phyloP scores from a whole-genome alignment of 2,113 vertebrate genomes.

The Pipra filicauda region DNA sequence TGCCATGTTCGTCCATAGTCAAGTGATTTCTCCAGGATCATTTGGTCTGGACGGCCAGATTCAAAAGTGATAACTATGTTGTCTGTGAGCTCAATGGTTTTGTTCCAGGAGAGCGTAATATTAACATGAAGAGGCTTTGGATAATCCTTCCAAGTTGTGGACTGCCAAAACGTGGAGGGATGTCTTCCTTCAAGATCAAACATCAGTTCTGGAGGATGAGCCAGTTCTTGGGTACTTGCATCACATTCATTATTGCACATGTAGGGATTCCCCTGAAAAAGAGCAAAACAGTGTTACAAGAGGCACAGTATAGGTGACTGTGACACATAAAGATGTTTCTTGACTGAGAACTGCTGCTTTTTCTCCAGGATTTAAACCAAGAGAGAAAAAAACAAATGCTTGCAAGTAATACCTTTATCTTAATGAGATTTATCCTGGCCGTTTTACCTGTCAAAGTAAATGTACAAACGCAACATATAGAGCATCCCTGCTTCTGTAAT shows the following conservation, averaged over 20 bases:
- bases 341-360: not conserved
- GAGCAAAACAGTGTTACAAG: constrained; percentile 40
- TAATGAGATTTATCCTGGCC: not conserved
- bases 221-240: constrained; percentile 90
- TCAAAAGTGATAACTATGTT: constrained; percentile 98
- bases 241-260: constrained; percentile 99
- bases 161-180: constrained; percentile 98
- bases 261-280: constrained; percentile 93
- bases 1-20: constrained; percentile 97
- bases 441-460: not conserved
- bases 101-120: constrained; percentile 98
- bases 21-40: constrained; percentile 97
- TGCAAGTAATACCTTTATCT: not conserved
- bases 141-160: constrained; percentile 93
- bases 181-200: constrained; percentile 96
- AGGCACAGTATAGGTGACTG: not conserved
- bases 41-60: constrained; percentile 95
- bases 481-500: not conserved
- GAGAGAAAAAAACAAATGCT: not conserved
- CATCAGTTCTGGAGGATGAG: constrained; percentile 96
- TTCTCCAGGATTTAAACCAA: not conserved
- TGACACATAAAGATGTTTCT: not conserved
- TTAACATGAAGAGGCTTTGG: constrained; percentile 93
- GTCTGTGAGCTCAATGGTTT: constrained; percentile 97
- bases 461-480: not conserved